Base-by-base conservation (phyloP, 2,113 vertebrate species). In the Ciconia boyciana region DNA sequence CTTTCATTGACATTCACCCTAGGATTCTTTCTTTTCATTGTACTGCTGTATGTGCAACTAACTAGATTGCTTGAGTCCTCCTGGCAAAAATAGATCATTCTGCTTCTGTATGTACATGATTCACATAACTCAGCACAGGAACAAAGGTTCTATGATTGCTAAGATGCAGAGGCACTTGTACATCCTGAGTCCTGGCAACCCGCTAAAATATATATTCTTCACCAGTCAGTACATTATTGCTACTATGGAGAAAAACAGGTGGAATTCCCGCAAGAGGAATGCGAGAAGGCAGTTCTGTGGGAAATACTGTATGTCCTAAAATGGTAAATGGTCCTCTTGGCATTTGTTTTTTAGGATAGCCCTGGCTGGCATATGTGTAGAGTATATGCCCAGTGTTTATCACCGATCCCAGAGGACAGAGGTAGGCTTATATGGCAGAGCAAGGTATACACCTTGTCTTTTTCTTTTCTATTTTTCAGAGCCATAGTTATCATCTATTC, bases 141-240 rank as follows among this genome's bases (percentile, higher is more conserved):
- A 89, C 87, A 94, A 93, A 89, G 65, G 70, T 34, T 84, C 61
- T 84, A 3, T 92, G 91, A 96, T 89, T 95, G 77, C 74, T 94
- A 24, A 94, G 36, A 79, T 82, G 43, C 81, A 79, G 77, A 87
- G 29, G n/a, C 11, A 39, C 7, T 83, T 36, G 19, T 60, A 79
- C 36, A 68, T 74, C 76, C 72, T 36, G 46, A 88, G 41, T 70
- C 32, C 72, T 87, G 44, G 46, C 43, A 89, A 62, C 17, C 16
- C 1, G 7, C n/a, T 95, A 80, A 87, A 92, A 96, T 75, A 69
- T 6, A 31, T 55, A 41, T 82, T 83, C 57, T 91, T 91, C 65
- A 64, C 11, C 21, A 54, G 29, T 54, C 66, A 64, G 49, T 79
- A 69, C 26, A 28, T 86, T 87, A 70, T 41, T 92, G 32, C 43